Percentiles rank a stretch among this genome's conserved stretches.
phyloP scores from a whole-genome alignment of 2,113 vertebrate species.

The Lethenteron camtschaticum region DNA sequence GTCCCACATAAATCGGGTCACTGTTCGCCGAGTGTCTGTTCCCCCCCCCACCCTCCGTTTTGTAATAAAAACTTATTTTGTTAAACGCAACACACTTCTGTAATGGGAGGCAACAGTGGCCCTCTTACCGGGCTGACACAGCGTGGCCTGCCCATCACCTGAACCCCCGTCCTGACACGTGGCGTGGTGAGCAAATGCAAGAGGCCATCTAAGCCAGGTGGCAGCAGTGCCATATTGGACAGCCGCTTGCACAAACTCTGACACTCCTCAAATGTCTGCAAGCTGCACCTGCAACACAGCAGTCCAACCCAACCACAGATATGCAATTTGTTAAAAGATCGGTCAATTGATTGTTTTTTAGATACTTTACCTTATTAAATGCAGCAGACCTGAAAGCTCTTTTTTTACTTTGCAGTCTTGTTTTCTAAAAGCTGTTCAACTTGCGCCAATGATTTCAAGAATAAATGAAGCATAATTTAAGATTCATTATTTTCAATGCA shows the following conservation, averaged over 20 bases:
- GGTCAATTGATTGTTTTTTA: background rate
- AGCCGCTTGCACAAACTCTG: slow-evolving; percentile 90
- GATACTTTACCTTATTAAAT: background rate
- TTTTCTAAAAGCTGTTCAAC: background rate
- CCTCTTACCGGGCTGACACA: slow-evolving; percentile 59
- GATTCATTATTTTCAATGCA: too few relatives aligned
- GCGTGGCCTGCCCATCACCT: slow-evolving; percentile 69
- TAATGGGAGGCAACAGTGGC: background rate
- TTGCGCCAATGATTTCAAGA: background rate
- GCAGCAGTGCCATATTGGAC: slow-evolving; percentile 50
- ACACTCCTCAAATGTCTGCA: slow-evolving; percentile 95
- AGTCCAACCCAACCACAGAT: background rate
- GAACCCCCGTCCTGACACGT: slow-evolving; percentile 71
- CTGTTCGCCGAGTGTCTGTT: too few relatives aligned
- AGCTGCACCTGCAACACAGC: slow-evolving; percentile 53
- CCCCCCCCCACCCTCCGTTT: too few relatives aligned
- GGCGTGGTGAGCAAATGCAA: slow-evolving; percentile 83
- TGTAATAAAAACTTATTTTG: too few relatives aligned
- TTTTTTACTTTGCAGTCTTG: background rate
- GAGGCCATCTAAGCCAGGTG: slow-evolving; percentile 80
- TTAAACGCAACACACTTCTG: too few relatives aligned
- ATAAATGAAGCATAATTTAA: too few relatives aligned
- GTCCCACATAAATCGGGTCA: too few relatives aligned
- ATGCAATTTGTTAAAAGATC: background rate
- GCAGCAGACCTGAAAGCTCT: background rate